Conservation (phyloP, 2,113 vertebrate species). For the Pipa parva region DNA sequence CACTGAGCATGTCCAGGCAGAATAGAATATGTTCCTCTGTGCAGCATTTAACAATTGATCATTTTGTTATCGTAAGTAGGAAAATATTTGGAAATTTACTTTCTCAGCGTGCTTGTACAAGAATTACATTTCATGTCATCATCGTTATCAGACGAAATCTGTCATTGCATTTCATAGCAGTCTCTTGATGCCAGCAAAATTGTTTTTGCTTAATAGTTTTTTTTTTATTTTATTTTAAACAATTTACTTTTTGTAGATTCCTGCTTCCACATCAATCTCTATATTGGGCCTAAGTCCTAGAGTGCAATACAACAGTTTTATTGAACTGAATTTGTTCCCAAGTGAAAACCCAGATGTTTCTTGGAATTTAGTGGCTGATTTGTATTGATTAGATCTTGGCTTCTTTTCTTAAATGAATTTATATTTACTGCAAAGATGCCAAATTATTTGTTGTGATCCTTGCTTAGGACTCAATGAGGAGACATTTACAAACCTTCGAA, state of each 20-base stretch:
- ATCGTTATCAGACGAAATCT: slow-evolving; percentile 53
- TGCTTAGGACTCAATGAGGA: too few relatives aligned
- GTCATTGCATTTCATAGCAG: slow-evolving; percentile 45
- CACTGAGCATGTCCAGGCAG: slow-evolving; percentile 56
- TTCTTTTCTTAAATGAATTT: too few relatives aligned
- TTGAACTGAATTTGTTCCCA: too few relatives aligned
- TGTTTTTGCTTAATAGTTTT: slow-evolving; percentile 46
- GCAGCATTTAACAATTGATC: slow-evolving; percentile 59
- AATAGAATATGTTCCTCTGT: slow-evolving; percentile 57
- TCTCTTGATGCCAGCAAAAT: slow-evolving; percentile 37
- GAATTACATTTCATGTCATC: slow-evolving; percentile 53
- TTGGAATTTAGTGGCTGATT: too few relatives aligned
- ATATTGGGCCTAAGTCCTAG: too few relatives aligned
- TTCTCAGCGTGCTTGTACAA: slow-evolving; percentile 53
- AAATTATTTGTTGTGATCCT: too few relatives aligned
- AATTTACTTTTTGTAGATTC: slow-evolving; percentile 3
- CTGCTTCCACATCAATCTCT: not conserved
- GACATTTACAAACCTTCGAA: too few relatives aligned
- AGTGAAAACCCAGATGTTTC: too few relatives aligned
- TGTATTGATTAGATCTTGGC: too few relatives aligned
- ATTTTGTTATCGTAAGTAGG: slow-evolving; percentile 55
- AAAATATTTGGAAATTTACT: slow-evolving; percentile 53
- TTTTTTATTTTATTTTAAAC: slow-evolving; percentile 36
- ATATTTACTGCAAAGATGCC: too few relatives aligned
- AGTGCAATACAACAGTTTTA: too few relatives aligned